Conservation (phyloP, 2,888 invertebrate genomes). For the Volucella inflata region DNA sequence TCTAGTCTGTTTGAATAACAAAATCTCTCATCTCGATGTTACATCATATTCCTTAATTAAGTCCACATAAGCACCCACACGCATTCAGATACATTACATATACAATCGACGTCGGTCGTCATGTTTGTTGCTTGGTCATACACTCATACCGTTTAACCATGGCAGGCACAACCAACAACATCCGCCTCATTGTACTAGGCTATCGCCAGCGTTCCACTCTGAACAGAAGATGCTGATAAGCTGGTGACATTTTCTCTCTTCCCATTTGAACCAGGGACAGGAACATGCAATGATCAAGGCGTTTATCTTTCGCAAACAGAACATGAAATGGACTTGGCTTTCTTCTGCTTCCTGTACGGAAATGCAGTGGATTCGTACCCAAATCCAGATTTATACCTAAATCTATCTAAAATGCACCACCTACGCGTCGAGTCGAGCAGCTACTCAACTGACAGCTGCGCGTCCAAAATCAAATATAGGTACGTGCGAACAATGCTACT, state of each 20-base stretch:
- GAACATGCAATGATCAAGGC: background rate
- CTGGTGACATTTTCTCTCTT: background rate
- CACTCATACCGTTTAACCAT: too few relatives aligned
- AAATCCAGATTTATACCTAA: constrained; percentile 35
- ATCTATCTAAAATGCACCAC: too few relatives aligned
- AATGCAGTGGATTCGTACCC: background rate
- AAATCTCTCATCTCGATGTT: constrained; percentile 61
- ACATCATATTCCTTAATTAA: constrained; percentile 68
- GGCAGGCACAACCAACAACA: constrained; percentile 18
- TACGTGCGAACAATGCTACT: constrained; percentile 12
- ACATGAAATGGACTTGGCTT: constrained; percentile 9
- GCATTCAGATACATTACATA: constrained; percentile 4
- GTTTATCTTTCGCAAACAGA: constrained; percentile 67
- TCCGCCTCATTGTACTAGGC: constrained; percentile 35
- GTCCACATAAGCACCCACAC: constrained; percentile 39
- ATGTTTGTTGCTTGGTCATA: too few relatives aligned
- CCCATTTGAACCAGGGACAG: constrained; percentile 23
- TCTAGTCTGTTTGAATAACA: background rate
- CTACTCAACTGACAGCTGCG: constrained; percentile 54
- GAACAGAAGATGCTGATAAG: constrained; percentile 31
- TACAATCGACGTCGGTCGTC: background rate
- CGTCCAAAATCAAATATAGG: constrained; percentile 58
- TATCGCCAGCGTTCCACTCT: background rate
- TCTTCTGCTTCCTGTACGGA: constrained; percentile 62
- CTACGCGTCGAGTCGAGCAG: too few relatives aligned